Evolutionary conservation across 2,797 vertebrate genomes (phyloP), one percentile per base, ranked within the genome.

Genomic region (Champsocephalus gunnari): DNA sequence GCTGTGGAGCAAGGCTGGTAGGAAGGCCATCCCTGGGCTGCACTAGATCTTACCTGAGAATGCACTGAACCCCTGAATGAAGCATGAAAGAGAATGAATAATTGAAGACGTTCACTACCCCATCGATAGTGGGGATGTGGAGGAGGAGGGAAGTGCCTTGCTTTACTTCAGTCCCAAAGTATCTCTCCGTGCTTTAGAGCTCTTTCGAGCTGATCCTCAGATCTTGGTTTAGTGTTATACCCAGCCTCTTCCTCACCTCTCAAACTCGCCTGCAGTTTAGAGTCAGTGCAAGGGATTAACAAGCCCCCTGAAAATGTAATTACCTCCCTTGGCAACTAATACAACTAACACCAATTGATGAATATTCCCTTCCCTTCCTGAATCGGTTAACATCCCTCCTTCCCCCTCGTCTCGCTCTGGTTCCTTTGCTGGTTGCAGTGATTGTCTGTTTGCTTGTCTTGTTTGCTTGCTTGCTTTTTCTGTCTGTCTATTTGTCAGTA

Each of bases 401-500:
- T 50, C 85, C 81, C 90, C 84, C 81, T 88, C 89, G 78, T 80
- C 91, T 83, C 78, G 66, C 87, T 89, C 82, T 70, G 86, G 79
- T 93, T 93, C 86, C 81, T 85, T 86, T 83, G 86, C 91, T 89
- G 90, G 86, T 87, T 81, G 64, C 83, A 89, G 84, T 93, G 89
- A 84, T 83, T 85, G 87, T 91, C 81, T 85, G 74, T 90, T 87
- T 88, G 91, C 88, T 87, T 73, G 90, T 90, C 91, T 89, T 62
- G 87, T 92, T 88, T 87, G 88, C 91, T 88, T 87, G 89, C 91
- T 88, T 73, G 92, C 92, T 82, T 89, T 90, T 91, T 93, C 90
- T 89, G 92, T 94, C 90, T 92, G 92, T 94, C 85, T 91, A 88
- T 90, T 87, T 93, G 92, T 94, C 89, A 89, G 91, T 90, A 91